Base-by-base conservation (phyloP, 2,888 invertebrate genomes). In the Cryptus viduatorius region DNA sequence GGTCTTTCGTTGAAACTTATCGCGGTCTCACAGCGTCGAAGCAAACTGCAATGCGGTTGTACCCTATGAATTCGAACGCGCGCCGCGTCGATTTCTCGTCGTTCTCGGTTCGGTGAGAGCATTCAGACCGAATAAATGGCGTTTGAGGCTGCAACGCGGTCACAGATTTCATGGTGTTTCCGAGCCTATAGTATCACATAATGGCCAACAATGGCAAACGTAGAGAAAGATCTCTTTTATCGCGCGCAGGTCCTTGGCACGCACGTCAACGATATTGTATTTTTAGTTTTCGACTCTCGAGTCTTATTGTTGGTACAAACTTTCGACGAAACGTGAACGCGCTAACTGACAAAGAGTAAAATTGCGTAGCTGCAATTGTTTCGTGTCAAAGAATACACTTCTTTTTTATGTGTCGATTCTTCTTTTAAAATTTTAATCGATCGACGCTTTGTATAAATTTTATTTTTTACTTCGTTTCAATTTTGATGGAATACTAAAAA, bases 211-310 rank as follows among this genome's bases (percentile, higher is more conserved):
- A 24, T 24, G 24, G 24, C 50, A 24, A 61, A 42, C 72, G n/a
- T 10, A 37, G 67, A 78, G 61, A 53, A 64, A 79, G n/a, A 67
- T 68, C 48, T 46, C 71, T 78, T 83, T 79, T 69, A 61, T 79
- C 61, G n/a, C 42, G 37, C 8, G 10, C 12, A 3, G 44, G 50
- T 78, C 78, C 73, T 16, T 14, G 50, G 73, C 50, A 37, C 31
- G 29, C 19, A 31, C 56, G 46, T 19, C n/a, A n/a, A 44, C 19
- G 53, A 29, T 48, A 75, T 68, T 75, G 48, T 75, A 48, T 68
- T 80, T 76, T 76, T 29, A n/a, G 61, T 31, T 42, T 19, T 37
- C 67, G 50, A 50, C 69, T 76, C 76, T 53, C 59, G 46, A 72
- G 68, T 75, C 50, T 73, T 29, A 82, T 82, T 64, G 71, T 71